These are phyloP conservation scores for Clavelina lepadiformis DNA, from an alignment of 23 tunicate species.

Conservation along the genomic window DNA sequence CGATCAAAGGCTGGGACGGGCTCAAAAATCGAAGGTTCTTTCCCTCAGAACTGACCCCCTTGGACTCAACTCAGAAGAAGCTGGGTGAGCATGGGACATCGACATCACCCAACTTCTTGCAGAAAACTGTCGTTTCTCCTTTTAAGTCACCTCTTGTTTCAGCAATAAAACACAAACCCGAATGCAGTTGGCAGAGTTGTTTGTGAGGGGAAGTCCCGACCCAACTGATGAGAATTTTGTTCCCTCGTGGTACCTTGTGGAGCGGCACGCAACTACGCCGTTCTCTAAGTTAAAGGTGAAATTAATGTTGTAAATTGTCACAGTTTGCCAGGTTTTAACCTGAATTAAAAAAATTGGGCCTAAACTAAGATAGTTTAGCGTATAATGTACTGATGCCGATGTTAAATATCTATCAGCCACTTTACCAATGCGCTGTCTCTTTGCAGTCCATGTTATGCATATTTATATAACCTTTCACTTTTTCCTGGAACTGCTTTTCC, in stretches of 20 bases:
- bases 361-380: too few relatives aligned
- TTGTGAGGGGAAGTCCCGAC: slow-evolving; percentile 74
- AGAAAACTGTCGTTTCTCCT: background rate
- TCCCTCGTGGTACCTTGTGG: slow-evolving; percentile 90
- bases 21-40: slow-evolving; percentile 45
- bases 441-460: too few relatives aligned
- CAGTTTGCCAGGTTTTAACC: too few relatives aligned
- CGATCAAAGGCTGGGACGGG: slow-evolving; percentile 70
- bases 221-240: slow-evolving; percentile 97
- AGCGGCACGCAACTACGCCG: slow-evolving; percentile 68
- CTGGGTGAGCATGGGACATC: slow-evolving; percentile 37
- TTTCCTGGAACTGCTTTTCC: too few relatives aligned
- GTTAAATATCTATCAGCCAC: too few relatives aligned
- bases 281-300: slow-evolving; percentile 76
- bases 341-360: too few relatives aligned
- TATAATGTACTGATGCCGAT: too few relatives aligned
- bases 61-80: slow-evolving; percentile 76
- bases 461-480: too few relatives aligned
- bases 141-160: slow-evolving; percentile 1
- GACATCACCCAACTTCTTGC: too few relatives aligned
- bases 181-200: slow-evolving; percentile 79
- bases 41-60: slow-evolving; percentile 83
- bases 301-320: too few relatives aligned
- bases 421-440: too few relatives aligned
- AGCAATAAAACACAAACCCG: slow-evolving; percentile 46